These are phyloP conservation scores for Cebuella pygmaea DNA, from an alignment of 2,797 vertebrate species.

Conservation along the genomic window DNA sequence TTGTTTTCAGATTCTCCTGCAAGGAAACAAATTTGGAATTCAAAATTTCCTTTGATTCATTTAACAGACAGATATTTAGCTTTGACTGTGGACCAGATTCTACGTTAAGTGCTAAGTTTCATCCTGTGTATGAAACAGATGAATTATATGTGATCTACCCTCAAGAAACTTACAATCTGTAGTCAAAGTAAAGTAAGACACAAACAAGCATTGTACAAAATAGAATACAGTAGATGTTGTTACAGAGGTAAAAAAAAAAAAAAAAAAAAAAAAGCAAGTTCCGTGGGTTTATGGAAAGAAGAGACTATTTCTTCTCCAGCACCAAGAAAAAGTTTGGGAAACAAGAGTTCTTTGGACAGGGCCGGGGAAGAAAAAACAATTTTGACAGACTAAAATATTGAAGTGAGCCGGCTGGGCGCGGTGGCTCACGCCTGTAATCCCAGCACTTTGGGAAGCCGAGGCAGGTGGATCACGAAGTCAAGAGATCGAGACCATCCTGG, in stretches of 20 bases:
- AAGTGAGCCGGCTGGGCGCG: neutral
- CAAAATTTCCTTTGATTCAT: neutral
- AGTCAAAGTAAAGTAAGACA: neutral
- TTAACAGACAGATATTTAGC: neutral
- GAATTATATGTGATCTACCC: neutral
- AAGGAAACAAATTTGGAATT: neutral
- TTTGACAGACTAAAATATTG: neutral
- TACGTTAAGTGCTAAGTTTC: neutral
- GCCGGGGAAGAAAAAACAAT: neutral
- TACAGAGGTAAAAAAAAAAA: neutral
- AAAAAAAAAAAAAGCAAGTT: conserved; percentile 15
- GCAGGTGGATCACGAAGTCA: too few relatives aligned
- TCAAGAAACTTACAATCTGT: neutral
- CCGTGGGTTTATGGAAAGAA: neutral
- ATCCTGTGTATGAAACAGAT: neutral
- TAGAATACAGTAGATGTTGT: neutral
- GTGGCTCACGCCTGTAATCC: too few relatives aligned
- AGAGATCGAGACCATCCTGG: too few relatives aligned
- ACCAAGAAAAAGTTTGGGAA: neutral
- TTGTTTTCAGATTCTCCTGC: neutral
- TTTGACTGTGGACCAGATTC: neutral
- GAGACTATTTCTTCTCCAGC: neutral
- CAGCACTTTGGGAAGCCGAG: too few relatives aligned
- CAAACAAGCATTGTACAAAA: neutral
- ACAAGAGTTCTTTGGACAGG: neutral